A percentile compares a stretch with the other conserved stretches of the same genome.
These are phyloP conservation scores for Sitta carolinensis DNA, from an alignment of 2,797 vertebrate species.

Conservation along the genomic window DNA sequence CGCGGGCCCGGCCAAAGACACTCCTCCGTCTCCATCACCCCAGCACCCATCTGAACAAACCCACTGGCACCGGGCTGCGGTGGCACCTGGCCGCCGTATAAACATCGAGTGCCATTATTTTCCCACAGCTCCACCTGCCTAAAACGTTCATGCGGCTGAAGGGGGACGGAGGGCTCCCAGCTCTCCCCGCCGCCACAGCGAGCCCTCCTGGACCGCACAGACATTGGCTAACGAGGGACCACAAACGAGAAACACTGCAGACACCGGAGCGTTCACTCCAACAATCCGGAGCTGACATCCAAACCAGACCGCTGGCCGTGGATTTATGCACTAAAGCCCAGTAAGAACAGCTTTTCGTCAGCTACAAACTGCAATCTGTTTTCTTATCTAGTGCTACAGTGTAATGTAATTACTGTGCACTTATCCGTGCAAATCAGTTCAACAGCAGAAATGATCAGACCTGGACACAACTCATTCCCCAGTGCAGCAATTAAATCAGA, in stretches of 20 bases:
- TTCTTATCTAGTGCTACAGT: not conserved
- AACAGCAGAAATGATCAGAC: not conserved
- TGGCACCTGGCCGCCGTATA: accelerated
- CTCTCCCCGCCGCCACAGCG: accelerated
- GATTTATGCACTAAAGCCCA: not conserved
- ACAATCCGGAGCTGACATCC: not conserved
- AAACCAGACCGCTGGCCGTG: accelerated
- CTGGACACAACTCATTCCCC: not conserved
- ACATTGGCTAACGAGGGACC: not conserved
- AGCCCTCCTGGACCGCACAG: accelerated
- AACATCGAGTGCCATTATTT: accelerated
- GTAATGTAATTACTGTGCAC: not conserved
- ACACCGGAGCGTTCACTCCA: accelerated
- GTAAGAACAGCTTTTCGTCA: not conserved
- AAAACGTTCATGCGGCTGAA: accelerated
- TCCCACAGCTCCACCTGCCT: not conserved
- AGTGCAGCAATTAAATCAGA: accelerated
- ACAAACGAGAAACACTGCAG: not conserved
- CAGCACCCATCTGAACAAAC: accelerated
- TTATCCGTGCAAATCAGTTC: not conserved
- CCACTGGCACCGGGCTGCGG: accelerated
- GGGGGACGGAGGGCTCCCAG: not conserved
- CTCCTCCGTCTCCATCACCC: accelerated
- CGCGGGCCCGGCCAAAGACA: accelerated
- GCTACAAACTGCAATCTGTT: not conserved